Evolutionary conservation across 1,140 invertebrate genomes (phyloP).

Genomic region (Panagrolaimus sp.): DNA sequence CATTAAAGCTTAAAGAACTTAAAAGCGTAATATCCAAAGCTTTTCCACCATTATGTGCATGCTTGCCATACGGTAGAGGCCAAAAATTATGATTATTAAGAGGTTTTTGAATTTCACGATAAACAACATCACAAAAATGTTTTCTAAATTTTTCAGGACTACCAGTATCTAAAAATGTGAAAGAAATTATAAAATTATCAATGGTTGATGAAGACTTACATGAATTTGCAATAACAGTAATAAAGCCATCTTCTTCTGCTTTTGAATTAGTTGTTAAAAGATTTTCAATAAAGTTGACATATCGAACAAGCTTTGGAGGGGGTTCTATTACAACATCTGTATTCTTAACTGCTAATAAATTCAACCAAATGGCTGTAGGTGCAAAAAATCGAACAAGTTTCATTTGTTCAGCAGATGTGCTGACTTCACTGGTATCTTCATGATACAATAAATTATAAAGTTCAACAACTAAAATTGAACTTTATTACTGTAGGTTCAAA

Average conservation of each 20-base stretch:
- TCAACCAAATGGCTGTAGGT: background rate
- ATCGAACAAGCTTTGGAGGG: background rate
- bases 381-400: slow-evolving; percentile 2
- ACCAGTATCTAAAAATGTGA: background rate
- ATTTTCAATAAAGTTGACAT: background rate
- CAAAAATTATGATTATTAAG: background rate
- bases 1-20: background rate
- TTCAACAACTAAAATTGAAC: background rate
- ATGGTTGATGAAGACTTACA: background rate
- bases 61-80: background rate
- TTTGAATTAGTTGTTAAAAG: background rate
- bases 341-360: background rate
- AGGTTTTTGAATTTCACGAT: background rate
- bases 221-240: slow-evolving; percentile 1
- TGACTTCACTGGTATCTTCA: slow-evolving; percentile 3
- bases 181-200: too few species aligned
- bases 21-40: background rate
- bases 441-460: slow-evolving; percentile 1
- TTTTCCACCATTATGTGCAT: background rate
- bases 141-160: background rate
- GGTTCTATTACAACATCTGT: too few species aligned
- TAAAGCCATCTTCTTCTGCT: background rate
- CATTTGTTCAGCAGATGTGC: background rate
- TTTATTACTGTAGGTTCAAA: background rate
- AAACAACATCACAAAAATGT: background rate